Evolutionary conservation across 2,888 invertebrate species (phyloP).

Genomic region (Smittia sp.): DNA sequence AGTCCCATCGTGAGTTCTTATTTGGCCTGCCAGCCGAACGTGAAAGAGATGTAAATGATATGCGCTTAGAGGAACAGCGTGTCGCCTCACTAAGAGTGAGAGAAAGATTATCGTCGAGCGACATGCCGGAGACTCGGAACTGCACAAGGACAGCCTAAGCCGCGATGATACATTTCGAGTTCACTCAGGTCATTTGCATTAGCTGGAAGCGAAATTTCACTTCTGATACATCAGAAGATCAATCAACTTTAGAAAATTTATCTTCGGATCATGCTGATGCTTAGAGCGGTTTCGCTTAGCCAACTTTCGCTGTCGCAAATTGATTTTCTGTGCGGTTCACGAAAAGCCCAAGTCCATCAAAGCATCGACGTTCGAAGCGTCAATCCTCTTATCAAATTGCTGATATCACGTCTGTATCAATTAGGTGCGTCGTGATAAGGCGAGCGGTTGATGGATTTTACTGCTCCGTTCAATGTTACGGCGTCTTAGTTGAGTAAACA

Average conservation of each 20-base stretch:
- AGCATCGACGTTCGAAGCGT: not conserved
- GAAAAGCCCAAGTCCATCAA: not conserved
- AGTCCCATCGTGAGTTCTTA: not conserved
- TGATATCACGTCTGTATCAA: not conserved
- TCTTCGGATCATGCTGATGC: not conserved
- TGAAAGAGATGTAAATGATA: not conserved
- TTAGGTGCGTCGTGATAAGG: not conserved
- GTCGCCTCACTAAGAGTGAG: constrained; percentile 2
- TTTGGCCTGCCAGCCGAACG: not conserved
- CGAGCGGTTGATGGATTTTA: not conserved
- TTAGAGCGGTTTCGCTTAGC: not conserved
- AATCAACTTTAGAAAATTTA: constrained; percentile 31
- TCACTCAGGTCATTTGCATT: constrained; percentile 37
- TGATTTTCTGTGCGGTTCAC: not conserved
- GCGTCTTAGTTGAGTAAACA: not conserved
- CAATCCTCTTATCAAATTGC: not conserved
- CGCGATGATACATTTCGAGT: constrained; percentile 16
- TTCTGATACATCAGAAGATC: constrained; percentile 29
- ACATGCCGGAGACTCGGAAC: not conserved
- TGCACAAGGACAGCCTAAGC: not conserved
- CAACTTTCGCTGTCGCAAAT: constrained; percentile 6
- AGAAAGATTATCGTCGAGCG: constrained; percentile 13
- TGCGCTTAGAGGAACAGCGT: constrained; percentile 13
- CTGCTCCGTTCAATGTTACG: not conserved
- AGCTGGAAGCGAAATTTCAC: constrained; percentile 40